Conservation (phyloP, 2,797 vertebrate genomes). For the Microctenopoma steveboyesi region DNA sequence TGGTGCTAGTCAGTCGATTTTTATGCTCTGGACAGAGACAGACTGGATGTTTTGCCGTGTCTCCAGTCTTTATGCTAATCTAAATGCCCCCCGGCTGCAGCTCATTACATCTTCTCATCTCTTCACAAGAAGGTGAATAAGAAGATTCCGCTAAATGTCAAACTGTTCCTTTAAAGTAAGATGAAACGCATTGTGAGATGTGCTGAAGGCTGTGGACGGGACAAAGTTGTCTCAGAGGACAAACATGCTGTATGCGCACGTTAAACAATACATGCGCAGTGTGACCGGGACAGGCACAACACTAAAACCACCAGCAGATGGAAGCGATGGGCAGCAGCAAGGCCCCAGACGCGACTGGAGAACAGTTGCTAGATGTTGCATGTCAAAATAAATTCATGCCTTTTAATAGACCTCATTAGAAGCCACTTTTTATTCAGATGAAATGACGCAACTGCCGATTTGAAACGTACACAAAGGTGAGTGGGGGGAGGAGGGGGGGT, state of each 20-base stretch:
- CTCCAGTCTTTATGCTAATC: conserved; percentile 29
- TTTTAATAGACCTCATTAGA: conserved; percentile 65
- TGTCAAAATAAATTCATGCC: conserved; percentile 55
- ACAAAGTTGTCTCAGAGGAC: neutral
- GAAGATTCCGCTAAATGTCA: conserved; percentile 30
- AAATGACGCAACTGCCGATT: conserved; percentile 41
- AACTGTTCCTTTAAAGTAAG: conserved; percentile 31
- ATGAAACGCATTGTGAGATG: conserved; percentile 31
- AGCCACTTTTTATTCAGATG: conserved; percentile 36
- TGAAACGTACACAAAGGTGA: conserved; percentile 21
- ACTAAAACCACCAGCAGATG: conserved; percentile 66
- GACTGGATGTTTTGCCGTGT: neutral
- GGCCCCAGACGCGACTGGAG: conserved; percentile 24
- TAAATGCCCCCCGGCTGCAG: conserved; percentile 25
- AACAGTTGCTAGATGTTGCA: conserved; percentile 54
- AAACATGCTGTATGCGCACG: conserved; percentile 7
- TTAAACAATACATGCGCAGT: neutral
- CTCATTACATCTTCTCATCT: conserved; percentile 35
- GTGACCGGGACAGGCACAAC: neutral
- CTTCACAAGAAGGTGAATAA: conserved; percentile 18
- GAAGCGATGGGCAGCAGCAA: conserved; percentile 38
- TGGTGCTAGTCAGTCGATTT: conserved; percentile 4
- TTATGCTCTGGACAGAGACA: conserved; percentile 16
- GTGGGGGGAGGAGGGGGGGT: neutral
- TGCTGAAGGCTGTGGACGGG: conserved; percentile 11